phyloP scores from a whole-genome alignment of 2,113 vertebrate genomes.

The Scytalopus superciliaris region DNA sequence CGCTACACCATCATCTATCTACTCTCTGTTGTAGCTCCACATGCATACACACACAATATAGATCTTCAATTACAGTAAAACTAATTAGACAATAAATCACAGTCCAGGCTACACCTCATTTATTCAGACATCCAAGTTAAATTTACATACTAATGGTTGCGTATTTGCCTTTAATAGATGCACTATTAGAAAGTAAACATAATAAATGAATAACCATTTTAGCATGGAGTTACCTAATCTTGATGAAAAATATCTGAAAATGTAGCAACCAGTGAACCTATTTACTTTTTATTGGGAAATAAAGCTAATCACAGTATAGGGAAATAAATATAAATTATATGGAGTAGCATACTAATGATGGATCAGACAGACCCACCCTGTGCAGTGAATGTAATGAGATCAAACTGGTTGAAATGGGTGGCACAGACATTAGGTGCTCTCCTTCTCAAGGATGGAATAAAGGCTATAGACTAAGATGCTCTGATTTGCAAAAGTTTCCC shows the following conservation, averaged over 20 bases:
- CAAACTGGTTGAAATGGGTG: not conserved
- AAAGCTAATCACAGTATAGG: conserved; percentile 31
- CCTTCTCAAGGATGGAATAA: not conserved
- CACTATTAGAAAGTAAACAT: conserved; percentile 56
- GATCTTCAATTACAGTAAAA: conserved; percentile 50
- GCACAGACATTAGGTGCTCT: not conserved
- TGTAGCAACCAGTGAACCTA: conserved; percentile 20
- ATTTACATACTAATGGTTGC: conserved; percentile 67
- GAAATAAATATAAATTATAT: conserved; percentile 27
- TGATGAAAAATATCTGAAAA: conserved; percentile 64
- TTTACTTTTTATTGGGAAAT: conserved; percentile 55
- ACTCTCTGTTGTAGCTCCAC: not conserved
- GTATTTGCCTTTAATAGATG: conserved; percentile 63
- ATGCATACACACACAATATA: not conserved
- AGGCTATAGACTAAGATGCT: not conserved
- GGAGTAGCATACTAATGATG: not conserved
- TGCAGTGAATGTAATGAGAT: not conserved
- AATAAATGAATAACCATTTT: conserved; percentile 69
- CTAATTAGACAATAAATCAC: conserved; percentile 62
- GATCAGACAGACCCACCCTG: not conserved
- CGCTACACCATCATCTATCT: not conserved
- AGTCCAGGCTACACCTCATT: conserved; percentile 42
- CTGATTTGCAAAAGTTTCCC: not conserved
- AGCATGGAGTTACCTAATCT: conserved; percentile 39
- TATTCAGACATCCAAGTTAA: conserved; percentile 60